Conservation (phyloP, 2,888 invertebrate genomes). For the Calliopum simillimum region DNA sequence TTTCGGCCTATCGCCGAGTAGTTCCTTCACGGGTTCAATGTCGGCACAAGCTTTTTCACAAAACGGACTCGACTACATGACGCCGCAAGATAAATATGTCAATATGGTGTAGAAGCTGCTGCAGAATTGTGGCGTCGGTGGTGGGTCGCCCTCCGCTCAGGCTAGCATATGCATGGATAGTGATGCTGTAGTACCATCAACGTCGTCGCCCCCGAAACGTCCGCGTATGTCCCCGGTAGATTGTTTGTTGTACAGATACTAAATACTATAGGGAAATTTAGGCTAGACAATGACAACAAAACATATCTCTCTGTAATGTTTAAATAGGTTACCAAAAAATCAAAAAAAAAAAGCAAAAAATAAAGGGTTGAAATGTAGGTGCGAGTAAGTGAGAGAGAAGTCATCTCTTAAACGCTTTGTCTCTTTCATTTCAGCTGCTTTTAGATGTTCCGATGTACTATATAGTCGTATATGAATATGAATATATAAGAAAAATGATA, state of each 20-base stretch:
- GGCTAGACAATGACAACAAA: slow-evolving; percentile 21
- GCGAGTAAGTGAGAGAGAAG: background rate
- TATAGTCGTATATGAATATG: slow-evolving; percentile 32
- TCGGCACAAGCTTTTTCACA: slow-evolving; percentile 67
- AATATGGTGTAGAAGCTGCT: slow-evolving; percentile 69
- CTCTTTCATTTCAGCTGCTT: background rate
- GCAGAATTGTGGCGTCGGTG: slow-evolving; percentile 53
- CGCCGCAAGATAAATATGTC: slow-evolving; percentile 67
- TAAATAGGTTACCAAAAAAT: background rate
- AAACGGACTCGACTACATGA: slow-evolving; percentile 67
- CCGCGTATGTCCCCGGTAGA: slow-evolving; percentile 26
- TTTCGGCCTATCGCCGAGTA: slow-evolving; percentile 66
- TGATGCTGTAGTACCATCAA: slow-evolving; percentile 6
- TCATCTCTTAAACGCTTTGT: background rate
- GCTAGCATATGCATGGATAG: slow-evolving; percentile 9
- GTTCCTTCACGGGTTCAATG: slow-evolving; percentile 66
- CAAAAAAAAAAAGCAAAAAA: slow-evolving; percentile 28
- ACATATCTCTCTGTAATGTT: slow-evolving; percentile 20
- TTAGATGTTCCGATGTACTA: too few relatives aligned
- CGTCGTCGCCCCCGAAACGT: slow-evolving; percentile 21
- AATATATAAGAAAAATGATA: slow-evolving; percentile 42
- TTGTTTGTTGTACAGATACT: slow-evolving; percentile 21
- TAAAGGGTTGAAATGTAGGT: background rate
- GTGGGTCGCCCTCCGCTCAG: background rate
- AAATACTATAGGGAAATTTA: slow-evolving; percentile 9